Evolutionary conservation across 1,140 invertebrate species (phyloP).

Genomic region (Lepidotrigona ventralis): DNA sequence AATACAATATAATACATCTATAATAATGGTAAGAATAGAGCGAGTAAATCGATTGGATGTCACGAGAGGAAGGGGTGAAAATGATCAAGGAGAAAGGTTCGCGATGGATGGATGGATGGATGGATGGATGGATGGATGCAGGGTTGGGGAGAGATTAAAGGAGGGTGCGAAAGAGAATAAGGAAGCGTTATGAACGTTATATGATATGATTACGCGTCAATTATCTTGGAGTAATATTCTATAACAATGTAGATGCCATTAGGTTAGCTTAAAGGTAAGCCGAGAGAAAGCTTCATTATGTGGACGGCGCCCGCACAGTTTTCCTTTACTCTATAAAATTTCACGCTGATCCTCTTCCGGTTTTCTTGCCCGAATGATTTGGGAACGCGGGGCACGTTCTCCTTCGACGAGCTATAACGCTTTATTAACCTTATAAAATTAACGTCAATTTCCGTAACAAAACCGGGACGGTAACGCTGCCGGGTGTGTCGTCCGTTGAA

Average conservation of each 20-base stretch:
- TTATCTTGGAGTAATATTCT: constrained; percentile 69
- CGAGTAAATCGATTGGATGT: constrained; percentile 55
- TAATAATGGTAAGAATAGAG: constrained; percentile 65
- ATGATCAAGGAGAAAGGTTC: neutral
- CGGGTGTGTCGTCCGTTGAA: neutral
- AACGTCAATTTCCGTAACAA: constrained; percentile 14
- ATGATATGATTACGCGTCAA: constrained; percentile 72
- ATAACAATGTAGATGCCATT: constrained; percentile 61
- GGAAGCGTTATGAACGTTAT: constrained; percentile 64
- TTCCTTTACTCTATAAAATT: constrained; percentile 45
- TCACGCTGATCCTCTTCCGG: neutral
- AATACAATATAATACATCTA: constrained; percentile 69
- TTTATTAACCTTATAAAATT: constrained; percentile 10
- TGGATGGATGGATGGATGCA: neutral
- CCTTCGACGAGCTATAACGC: neutral
- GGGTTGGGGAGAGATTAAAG: constrained; percentile 8
- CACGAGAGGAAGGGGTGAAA: neutral
- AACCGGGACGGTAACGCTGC: neutral
- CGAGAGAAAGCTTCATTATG: constrained; percentile 67
- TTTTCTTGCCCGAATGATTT: constrained; percentile 48
- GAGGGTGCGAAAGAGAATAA: constrained; percentile 30
- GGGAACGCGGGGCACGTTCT: constrained; percentile 34
- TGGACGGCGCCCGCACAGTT: constrained; percentile 73
- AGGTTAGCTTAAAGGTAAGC: constrained; percentile 61
- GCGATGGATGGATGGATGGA: neutral